Base-by-base conservation (phyloP, 2,888 invertebrate species). In the Lathronympha strigana region DNA sequence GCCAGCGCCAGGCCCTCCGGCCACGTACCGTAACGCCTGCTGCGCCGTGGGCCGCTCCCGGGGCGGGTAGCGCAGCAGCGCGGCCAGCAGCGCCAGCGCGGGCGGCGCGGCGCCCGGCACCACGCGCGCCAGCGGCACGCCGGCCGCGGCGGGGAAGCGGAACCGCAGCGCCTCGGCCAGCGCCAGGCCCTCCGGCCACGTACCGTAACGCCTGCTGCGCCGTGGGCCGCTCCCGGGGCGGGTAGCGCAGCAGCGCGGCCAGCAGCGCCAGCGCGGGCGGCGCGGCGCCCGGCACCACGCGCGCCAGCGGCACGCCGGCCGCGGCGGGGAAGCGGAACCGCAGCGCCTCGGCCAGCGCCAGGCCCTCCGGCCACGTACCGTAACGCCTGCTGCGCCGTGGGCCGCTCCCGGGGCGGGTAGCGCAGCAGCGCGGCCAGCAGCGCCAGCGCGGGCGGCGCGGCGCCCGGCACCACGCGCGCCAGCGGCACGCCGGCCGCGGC, bases 351-450 rank as follows among this genome's bases (percentile, higher is more conserved):
- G 99, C 98, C 70, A 99, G 91, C 71, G 97, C 95, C 87, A 96
- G 97, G 4, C 99, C 99, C 80, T 99, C 99, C 0, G 97, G 95
- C 99, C 99, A 99, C 95, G 13, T 45, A 96, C 93, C 97, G 95
- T n/a, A 97, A 93, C 8, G 97, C 95, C 77, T 97, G 95, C 72
- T 96, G 97, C 0, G 98, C 98, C 0, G 97, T 97, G 0, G 99
- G 99, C 72, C 99, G 93, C 78, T 96, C 96, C 54, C 95, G 94
- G 0, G 99, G 98, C 85, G 98, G 97, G 95, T 99, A 99, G 69
- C 95, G 94, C 75, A 99, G 88, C 92, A 98, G 93, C 71, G 97
- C 96, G 75, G 95, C 95, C 81, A 99, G 95, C 62, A 99, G 88
- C 73, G 95, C 94, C 57, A 98, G 93, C 2, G 96, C 98, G 45